phyloP scores from a whole-genome alignment of 2,113 vertebrate genomes.

The Hyperoodon ampullatus region DNA sequence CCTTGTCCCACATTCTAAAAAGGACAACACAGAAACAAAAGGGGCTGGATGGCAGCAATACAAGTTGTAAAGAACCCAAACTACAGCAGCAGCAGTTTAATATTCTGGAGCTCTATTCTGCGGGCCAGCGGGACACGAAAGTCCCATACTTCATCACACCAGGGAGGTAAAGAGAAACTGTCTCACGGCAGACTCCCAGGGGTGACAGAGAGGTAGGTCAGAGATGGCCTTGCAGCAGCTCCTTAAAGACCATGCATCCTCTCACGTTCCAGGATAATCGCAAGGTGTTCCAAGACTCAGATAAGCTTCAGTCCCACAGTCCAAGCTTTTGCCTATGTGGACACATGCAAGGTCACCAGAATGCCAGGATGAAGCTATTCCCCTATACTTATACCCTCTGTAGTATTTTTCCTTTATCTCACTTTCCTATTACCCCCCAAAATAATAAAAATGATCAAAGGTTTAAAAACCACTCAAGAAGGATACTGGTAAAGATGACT shows the following conservation, averaged over 20 bases:
- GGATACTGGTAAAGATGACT: background rate
- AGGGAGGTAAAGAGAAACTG: background rate
- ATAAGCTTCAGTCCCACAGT: background rate
- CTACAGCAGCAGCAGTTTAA: background rate
- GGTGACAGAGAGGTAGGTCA: background rate
- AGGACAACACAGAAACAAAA: background rate
- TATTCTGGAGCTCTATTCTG: background rate
- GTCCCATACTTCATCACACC: background rate
- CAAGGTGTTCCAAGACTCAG: too few relatives aligned
- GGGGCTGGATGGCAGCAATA: background rate
- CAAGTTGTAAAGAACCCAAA: background rate
- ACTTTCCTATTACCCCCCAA: background rate
- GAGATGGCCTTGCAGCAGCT: background rate
- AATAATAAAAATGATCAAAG: background rate
- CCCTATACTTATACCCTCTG: background rate
- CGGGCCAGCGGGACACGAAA: background rate
- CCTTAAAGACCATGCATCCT: background rate
- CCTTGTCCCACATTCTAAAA: background rate
- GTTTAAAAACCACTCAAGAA: constrained; percentile 35
- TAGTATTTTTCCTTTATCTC: background rate
- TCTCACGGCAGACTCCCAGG: background rate
- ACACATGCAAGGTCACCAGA: background rate
- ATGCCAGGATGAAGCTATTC: background rate
- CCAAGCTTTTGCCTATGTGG: background rate
- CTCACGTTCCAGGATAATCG: too few relatives aligned